These are phyloP conservation scores for Apamea monoglypha DNA, from an alignment of 2,888 invertebrate species.

Conservation along the genomic window DNA sequence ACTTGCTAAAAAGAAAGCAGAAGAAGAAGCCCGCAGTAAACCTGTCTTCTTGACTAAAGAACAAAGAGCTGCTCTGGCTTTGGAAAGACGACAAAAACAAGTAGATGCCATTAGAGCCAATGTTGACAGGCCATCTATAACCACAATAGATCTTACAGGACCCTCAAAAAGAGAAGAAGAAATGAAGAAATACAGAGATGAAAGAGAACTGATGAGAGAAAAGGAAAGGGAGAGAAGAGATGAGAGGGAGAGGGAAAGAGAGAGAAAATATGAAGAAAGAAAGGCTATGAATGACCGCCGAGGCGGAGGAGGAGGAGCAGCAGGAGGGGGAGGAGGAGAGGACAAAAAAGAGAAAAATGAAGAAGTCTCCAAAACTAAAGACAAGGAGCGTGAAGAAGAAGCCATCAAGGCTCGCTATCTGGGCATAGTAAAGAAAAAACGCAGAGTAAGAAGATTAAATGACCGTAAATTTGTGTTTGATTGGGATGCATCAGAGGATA, in stretches of 20 bases:
- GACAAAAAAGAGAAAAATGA: slow-evolving; percentile 88
- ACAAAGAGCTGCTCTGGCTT: slow-evolving; percentile 96
- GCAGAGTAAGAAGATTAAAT: slow-evolving; percentile 97
- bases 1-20: slow-evolving; percentile 98
- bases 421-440: slow-evolving; percentile 97
- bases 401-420: slow-evolving; percentile 99
- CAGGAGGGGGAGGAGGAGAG: slow-evolving; percentile 71
- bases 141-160: slow-evolving; percentile 88
- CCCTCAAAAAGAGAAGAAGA: slow-evolving; percentile 87
- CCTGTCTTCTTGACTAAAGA: slow-evolving; percentile 99
- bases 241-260: slow-evolving; percentile 89
- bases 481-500: slow-evolving; percentile 99
- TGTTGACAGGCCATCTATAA: slow-evolving; percentile 87
- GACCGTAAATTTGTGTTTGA: slow-evolving; percentile 99
- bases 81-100: slow-evolving; percentile 97
- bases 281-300: slow-evolving; percentile 88
- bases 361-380: slow-evolving; percentile 91
- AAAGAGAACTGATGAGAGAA: slow-evolving; percentile 75
- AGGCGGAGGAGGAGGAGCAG: slow-evolving; percentile 66
- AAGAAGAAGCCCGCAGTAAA: slow-evolving; percentile 98
- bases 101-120: slow-evolving; percentile 94
- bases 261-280: slow-evolving; percentile 88
- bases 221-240: slow-evolving; percentile 91
- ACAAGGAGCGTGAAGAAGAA: slow-evolving; percentile 97
- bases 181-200: slow-evolving; percentile 81